Evolutionary conservation across 92 coral and sea anemone species (phyloP).

Genomic region (Umimayanthus kanabou): DNA sequence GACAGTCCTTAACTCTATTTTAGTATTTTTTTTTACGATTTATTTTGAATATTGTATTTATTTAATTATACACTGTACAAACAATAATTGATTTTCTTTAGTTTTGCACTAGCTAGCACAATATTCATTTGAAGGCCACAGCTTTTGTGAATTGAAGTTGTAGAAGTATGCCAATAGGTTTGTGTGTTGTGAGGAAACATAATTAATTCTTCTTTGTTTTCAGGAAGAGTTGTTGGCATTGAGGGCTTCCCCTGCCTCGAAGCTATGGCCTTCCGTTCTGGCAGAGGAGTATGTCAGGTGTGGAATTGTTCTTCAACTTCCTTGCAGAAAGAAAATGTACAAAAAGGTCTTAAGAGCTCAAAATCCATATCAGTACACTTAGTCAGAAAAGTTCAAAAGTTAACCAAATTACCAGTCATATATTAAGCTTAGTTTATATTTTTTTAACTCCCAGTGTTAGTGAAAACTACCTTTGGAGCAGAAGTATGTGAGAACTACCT

Average conservation of each 20-base stretch:
- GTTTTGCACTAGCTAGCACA: too few relatives aligned
- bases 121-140: too few relatives aligned
- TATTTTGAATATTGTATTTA: background rate
- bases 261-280: constrained; percentile 76
- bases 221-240: constrained; percentile 78
- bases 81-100: too few relatives aligned
- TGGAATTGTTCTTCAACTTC: background rate
- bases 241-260: constrained; percentile 74
- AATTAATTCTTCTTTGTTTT: constrained; percentile 11
- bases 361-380: background rate
- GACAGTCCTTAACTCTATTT: too few relatives aligned
- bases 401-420: too few relatives aligned
- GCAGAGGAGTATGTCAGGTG: constrained; percentile 86
- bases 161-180: background rate
- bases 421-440: too few relatives aligned
- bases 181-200: background rate
- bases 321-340: background rate
- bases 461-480: too few relatives aligned
- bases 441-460: too few relatives aligned
- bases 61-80: background rate
- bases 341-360: background rate
- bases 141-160: too few relatives aligned
- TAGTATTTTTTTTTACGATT: too few relatives aligned
- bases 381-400: too few relatives aligned
- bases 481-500: too few relatives aligned